Evolutionary conservation across 2,888 invertebrate genomes (phyloP).

Genomic region (Lasioglossum vierecki): DNA sequence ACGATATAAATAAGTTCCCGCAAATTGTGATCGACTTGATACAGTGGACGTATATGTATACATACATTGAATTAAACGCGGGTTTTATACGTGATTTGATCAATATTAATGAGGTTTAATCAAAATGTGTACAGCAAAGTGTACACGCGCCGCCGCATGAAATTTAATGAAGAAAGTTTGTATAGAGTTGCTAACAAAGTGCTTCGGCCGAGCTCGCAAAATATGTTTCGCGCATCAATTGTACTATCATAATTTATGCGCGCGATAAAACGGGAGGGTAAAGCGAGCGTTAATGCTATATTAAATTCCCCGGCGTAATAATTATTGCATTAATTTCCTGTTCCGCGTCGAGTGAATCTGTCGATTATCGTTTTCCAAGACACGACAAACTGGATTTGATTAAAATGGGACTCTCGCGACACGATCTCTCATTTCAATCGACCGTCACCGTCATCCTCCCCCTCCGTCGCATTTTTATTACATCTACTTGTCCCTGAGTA

Average conservation of each 20-base stretch:
- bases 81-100: constrained; percentile 46
- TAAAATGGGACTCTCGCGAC: not conserved
- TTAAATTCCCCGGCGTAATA: constrained; percentile 35
- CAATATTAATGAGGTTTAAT: constrained; percentile 58
- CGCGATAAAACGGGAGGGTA: constrained; percentile 9
- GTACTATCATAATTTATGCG: constrained; percentile 25
- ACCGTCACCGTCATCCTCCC: not conserved
- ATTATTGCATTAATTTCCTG: constrained; percentile 18
- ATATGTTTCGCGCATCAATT: constrained; percentile 8
- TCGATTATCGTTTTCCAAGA: constrained; percentile 19
- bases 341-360: constrained; percentile 7
- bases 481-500: not conserved
- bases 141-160: not conserved
- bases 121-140: constrained; percentile 32
- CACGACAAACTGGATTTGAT: not conserved
- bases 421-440: constrained; percentile 16
- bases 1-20: not conserved
- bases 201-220: not conserved
- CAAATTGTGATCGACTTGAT: constrained; percentile 3
- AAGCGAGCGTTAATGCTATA: constrained; percentile 14
- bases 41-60: not conserved
- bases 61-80: constrained; percentile 24
- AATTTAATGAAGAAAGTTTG: constrained; percentile 54
- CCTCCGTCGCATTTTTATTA: not conserved
- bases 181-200: constrained; percentile 21